These are phyloP conservation scores for Heteromurus nitidus DNA, from an alignment of 2,888 invertebrate genomes.

Conservation along the genomic window DNA sequence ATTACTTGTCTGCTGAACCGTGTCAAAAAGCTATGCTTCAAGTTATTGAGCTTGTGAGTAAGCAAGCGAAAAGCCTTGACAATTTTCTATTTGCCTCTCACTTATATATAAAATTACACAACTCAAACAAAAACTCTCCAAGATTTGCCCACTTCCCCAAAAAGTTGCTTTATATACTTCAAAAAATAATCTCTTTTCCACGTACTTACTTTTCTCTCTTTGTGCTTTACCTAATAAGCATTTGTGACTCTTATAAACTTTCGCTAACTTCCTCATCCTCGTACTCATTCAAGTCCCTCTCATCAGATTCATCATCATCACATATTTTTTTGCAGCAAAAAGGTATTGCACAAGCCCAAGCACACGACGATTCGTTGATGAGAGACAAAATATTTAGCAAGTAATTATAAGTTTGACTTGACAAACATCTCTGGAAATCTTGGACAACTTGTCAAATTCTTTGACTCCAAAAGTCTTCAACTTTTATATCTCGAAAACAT, in stretches of 20 bases:
- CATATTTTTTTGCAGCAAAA: too few species aligned
- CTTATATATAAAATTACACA: too few species aligned
- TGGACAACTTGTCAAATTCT: not conserved
- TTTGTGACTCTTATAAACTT: too few species aligned
- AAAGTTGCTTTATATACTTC: too few species aligned
- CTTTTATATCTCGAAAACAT: too few species aligned
- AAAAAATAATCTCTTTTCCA: slow-evolving; percentile 36
- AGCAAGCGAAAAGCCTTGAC: slow-evolving; percentile 56
- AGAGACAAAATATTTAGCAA: too few species aligned
- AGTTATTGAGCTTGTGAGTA: slow-evolving; percentile 59
- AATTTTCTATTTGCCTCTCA: slow-evolving; percentile 47
- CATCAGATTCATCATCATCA: too few species aligned
- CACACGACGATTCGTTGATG: too few species aligned
- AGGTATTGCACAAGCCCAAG: too few species aligned
- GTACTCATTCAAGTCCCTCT: too few species aligned
- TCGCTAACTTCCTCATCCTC: not conserved
- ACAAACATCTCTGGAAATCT: not conserved
- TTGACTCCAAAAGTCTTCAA: too few species aligned
- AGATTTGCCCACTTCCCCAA: not conserved
- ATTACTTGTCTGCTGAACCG: slow-evolving; percentile 62
- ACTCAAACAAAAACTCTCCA: not conserved
- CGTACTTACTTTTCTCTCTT: slow-evolving; percentile 23
- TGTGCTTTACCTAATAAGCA: not conserved
- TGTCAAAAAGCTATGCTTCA: slow-evolving; percentile 59
- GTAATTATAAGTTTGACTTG: not conserved